These are phyloP conservation scores for Pelusios castaneus DNA, from an alignment of 2,113 vertebrate genomes.

Conservation along the genomic window DNA sequence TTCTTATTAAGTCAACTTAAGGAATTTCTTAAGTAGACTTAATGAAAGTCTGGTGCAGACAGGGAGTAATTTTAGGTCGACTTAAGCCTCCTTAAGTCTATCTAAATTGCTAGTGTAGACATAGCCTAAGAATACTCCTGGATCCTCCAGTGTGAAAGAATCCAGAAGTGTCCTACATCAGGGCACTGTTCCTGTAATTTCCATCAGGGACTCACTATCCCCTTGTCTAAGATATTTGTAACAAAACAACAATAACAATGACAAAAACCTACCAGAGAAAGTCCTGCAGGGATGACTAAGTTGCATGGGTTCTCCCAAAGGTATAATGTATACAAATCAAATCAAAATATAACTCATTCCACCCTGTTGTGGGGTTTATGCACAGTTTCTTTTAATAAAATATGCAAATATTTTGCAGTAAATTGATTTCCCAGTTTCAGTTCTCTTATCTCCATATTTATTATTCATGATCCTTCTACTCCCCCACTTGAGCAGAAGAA, in stretches of 20 bases:
- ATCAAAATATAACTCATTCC: conserved; percentile 82
- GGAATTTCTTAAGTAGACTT: too few relatives aligned
- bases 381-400: conserved; percentile 87
- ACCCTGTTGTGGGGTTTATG: conserved; percentile 77
- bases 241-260: conserved; percentile 48
- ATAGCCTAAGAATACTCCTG: not conserved
- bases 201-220: not conserved
- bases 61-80: too few relatives aligned
- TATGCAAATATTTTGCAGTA: conserved; percentile 88
- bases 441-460: conserved; percentile 86
- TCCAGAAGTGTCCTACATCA: not conserved
- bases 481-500: conserved; percentile 61
- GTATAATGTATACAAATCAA: conserved; percentile 78
- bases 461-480: conserved; percentile 82
- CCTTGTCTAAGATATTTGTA: conserved; percentile 21
- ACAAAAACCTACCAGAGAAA: conserved; percentile 56
- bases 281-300: conserved; percentile 61
- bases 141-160: not conserved
- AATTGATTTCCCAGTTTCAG: conserved; percentile 86
- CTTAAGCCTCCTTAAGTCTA: too few relatives aligned
- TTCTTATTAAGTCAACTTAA: too few relatives aligned
- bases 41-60: too few relatives aligned
- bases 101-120: too few relatives aligned
- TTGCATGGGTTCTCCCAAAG: conserved; percentile 72
- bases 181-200: not conserved